Evolutionary conservation across 2,113 vertebrate genomes (phyloP).

Genomic region (Anarhynchus alexandrinus): DNA sequence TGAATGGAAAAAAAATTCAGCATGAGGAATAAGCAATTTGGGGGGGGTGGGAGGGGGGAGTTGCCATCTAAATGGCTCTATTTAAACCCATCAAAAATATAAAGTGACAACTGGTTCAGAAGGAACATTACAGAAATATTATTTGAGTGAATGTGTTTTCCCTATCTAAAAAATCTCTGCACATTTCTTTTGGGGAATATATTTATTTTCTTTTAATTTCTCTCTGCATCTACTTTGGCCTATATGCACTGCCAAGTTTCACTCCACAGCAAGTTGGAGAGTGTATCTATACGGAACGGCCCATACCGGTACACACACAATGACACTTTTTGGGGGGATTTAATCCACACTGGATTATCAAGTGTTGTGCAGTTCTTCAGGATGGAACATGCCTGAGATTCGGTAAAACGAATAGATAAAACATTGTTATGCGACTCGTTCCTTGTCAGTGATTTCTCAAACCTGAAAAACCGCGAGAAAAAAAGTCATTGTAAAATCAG

Average conservation of each 20-base stretch:
- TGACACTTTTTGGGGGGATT: background rate
- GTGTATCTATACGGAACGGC: fast-evolving
- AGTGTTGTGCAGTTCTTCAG: background rate
- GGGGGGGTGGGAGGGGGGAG: background rate
- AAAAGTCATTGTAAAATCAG: background rate
- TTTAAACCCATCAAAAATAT: background rate
- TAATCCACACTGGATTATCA: background rate
- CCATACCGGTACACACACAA: background rate
- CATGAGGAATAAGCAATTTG: background rate
- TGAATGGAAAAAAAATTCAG: background rate
- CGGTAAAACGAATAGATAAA: background rate
- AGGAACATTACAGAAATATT: background rate
- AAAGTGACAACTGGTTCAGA: background rate
- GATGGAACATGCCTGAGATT: background rate
- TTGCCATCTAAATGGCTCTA: background rate
- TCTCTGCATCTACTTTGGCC: background rate
- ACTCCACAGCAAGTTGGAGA: background rate
- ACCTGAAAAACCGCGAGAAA: background rate
- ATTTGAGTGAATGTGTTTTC: background rate
- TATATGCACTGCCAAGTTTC: background rate
- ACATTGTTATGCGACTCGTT: fast-evolving
- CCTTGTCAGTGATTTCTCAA: background rate
- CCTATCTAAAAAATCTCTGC: background rate
- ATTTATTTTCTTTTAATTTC: background rate
- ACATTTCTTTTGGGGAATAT: background rate